Evolutionary conservation across 2,888 invertebrate genomes (phyloP), one percentile per base, ranked within the genome.

Genomic region (Hedya salicella): DNA sequence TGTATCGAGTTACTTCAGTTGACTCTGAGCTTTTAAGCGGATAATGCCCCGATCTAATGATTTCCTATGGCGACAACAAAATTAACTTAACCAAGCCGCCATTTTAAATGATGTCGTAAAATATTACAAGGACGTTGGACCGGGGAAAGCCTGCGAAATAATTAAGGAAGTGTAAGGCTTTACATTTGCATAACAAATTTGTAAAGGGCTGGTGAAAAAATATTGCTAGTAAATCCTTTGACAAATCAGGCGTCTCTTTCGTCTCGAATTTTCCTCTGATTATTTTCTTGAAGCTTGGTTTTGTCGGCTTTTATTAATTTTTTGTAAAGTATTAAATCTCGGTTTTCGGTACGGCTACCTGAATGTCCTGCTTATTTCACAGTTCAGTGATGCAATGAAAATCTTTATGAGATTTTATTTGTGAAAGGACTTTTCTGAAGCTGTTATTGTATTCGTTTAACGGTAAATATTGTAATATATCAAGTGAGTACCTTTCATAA

Each of bases 161-260:
- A 88, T 88, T 87, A 88, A 86, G 83, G 84, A 82, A 86, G 83
- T 85, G 86, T 88, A 88, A 86, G 84, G 82, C 77, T 83, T 85
- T 83, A 78, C 79, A 86, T 88, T 88, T 87, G 84, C 86, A 88
- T 88, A 86, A 85, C 83, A 86, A 88, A 87, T 87, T 86, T 79
- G 78, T 76, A 78, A 80, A 80, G 79, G 78, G 76, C 76, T 76
- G 73, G 69, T 69, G 73, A 74, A 82, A 85, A 83, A 86, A 82
- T 82, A 82, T 83, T 75, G 74, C 72, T 75, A 73, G 78, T 78
- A 84, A 86, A 86, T 85, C 85, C 80, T 86, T 85, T 84, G 80
- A 82, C 77, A 83, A 83, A 82, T 82, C 79, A 81, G 77, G 76
- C 72, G 76, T 75, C 82, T 44, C 40, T 48, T 67, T 67, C 54